phyloP scores from a whole-genome alignment of 2,888 invertebrate genomes.

The Julus scandinavius region DNA sequence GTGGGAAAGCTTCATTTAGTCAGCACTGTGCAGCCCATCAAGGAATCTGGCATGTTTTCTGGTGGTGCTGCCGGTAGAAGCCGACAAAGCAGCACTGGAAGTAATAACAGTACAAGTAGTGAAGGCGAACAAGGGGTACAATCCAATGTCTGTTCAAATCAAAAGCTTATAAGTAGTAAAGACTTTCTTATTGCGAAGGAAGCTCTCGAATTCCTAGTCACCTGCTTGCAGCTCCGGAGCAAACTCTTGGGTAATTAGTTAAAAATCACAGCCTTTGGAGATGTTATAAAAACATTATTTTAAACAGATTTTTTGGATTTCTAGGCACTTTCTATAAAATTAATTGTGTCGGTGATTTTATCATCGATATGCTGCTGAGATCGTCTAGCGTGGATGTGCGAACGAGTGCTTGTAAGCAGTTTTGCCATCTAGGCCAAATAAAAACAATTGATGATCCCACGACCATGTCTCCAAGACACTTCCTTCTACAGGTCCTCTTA shows the following conservation, averaged over 20 bases:
- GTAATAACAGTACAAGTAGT: slow-evolving; percentile 66
- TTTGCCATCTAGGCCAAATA: slow-evolving; percentile 65
- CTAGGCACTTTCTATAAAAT: slow-evolving; percentile 66
- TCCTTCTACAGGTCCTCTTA: slow-evolving; percentile 65
- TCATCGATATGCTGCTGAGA: slow-evolving; percentile 68
- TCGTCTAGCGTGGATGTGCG: slow-evolving; percentile 66
- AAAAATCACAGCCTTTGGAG: background rate
- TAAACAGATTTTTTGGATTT: background rate
- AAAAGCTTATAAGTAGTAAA: slow-evolving; percentile 64
- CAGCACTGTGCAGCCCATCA: slow-evolving; percentile 64
- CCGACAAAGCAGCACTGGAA: slow-evolving; percentile 67
- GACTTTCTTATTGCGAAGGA: slow-evolving; percentile 67
- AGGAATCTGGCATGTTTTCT: slow-evolving; percentile 61
- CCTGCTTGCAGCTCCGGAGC: slow-evolving; percentile 66
- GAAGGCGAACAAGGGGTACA: slow-evolving; percentile 63
- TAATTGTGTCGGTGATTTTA: slow-evolving; percentile 67
- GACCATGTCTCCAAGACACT: slow-evolving; percentile 62
- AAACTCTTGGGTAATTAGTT: slow-evolving; percentile 64
- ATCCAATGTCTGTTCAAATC: slow-evolving; percentile 66
- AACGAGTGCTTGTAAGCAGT: slow-evolving; percentile 66
- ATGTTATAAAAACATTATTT: slow-evolving; percentile 27
- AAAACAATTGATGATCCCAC: slow-evolving; percentile 48
- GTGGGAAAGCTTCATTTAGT: slow-evolving; percentile 67
- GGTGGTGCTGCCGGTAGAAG: slow-evolving; percentile 62
- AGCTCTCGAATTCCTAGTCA: slow-evolving; percentile 67